Conservation (phyloP, 2,113 vertebrate species). For the Sinocyclocheilus anshuiensis region DNA sequence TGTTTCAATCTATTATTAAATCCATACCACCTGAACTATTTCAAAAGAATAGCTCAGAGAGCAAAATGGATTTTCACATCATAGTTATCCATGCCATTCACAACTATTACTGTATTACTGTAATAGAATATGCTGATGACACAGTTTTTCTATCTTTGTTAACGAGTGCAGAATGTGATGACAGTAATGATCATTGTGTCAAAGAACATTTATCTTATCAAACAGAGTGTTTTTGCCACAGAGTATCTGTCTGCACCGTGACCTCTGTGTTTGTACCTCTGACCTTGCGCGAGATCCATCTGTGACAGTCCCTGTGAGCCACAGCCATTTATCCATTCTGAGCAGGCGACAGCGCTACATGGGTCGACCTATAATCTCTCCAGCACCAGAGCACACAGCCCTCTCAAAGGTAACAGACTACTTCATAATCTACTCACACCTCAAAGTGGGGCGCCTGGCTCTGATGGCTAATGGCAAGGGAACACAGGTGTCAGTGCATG, state of each 20-base stretch:
- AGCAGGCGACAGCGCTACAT: constrained; percentile 52
- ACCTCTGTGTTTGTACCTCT: constrained; percentile 67
- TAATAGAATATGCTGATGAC: too few species aligned
- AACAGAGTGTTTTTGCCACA: not conserved
- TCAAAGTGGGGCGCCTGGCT: constrained; percentile 9
- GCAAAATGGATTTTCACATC: not conserved
- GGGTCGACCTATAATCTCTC: constrained; percentile 67
- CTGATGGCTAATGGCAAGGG: constrained; percentile 31
- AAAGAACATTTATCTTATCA: not conserved
- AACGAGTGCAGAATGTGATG: too few species aligned
- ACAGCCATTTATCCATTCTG: constrained; percentile 69
- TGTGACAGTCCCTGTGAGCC: constrained; percentile 63
- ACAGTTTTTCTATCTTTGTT: too few species aligned
- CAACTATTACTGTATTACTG: not conserved
- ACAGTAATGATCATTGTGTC: too few species aligned
- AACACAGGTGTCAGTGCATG: constrained; percentile 40
- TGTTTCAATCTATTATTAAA: not conserved
- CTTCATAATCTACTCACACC: constrained; percentile 60
- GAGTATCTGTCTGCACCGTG: constrained; percentile 49
- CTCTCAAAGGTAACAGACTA: constrained; percentile 47
- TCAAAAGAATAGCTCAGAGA: not conserved
- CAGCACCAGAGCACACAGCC: constrained; percentile 33
- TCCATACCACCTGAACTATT: not conserved
- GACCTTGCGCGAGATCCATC: constrained; percentile 65
- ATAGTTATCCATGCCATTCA: too few species aligned